Evolutionary conservation across 2,888 invertebrate species (phyloP), one percentile per base, ranked within the genome.

Genomic region (Clitarchus hookeri): DNA sequence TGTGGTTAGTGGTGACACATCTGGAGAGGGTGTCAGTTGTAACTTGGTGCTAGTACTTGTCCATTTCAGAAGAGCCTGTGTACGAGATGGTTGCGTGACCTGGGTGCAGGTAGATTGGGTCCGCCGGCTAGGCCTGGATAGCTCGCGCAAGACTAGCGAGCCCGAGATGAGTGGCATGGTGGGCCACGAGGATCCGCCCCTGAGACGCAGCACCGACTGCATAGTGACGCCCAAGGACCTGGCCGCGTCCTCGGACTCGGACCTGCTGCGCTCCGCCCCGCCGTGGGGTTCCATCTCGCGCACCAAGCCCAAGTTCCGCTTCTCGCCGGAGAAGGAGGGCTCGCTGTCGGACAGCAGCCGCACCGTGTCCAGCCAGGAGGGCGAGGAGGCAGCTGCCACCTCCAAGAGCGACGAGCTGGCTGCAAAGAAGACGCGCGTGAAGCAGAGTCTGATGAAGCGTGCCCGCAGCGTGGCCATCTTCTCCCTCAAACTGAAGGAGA

Each of bases 381-480:
- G 89, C 11, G 91, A 91, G 11, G 93, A 93, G 36, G 78, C 86
- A 25, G 84, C 86, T 16, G 79, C 84, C 19, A 44, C 77, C 19
- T 77, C 86, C n/a, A 87, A 87, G 87, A 79, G 84, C 19, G 88
- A 86, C 44, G 88, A 87, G 48, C 83, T 85, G 44, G 85, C 85
- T 23, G 95, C 95, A 87, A 95, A 95, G 90, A 95, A 94, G 77
- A 93, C 94, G 23, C 91, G 92, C 77, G 94, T 95, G 26, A 95
- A 95, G 90, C 96, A 97, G 84, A 95, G 95, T 89, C 91, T 97
- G 44, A 96, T 97, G 91, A 97, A 97, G 91, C 94, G 97, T 85
- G 97, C 97, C 11, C 93, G 97, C 23, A 96, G 96, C 0, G 97
- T 97, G 82, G 97, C 97, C 9, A 96, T 97, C 90, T 97, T 97